Conservation (phyloP, 1,140 invertebrate species). For the Orussus abietinus region DNA sequence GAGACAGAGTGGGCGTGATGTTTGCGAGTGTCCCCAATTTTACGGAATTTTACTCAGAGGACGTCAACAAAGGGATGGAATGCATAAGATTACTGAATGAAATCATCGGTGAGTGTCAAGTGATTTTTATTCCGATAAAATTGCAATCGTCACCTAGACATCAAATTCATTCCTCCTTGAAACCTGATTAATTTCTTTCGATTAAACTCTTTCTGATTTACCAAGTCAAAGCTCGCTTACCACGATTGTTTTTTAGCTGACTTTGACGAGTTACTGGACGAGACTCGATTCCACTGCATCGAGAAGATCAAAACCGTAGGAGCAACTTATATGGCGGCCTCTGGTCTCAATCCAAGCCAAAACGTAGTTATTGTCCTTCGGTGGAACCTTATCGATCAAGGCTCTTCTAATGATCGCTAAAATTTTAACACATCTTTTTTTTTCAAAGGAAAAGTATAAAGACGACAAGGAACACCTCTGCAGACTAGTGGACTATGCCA, state of each 20-base stretch:
- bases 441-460: conserved; percentile 50
- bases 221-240: too few species aligned
- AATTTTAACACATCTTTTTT: conserved; percentile 18
- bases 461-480: conserved; percentile 76
- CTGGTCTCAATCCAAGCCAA: conserved; percentile 82
- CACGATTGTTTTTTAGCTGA: conserved; percentile 61
- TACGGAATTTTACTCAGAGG: conserved; percentile 97
- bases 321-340: conserved; percentile 96
- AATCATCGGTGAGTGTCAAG: conserved; percentile 83
- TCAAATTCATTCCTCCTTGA: too few species aligned
- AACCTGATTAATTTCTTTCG: too few species aligned
- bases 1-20: conserved; percentile 91
- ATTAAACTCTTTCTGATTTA: too few species aligned
- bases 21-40: conserved; percentile 99
- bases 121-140: too few species aligned
- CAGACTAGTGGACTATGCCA: conserved; percentile 88
- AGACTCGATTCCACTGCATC: conserved; percentile 83
- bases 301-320: conserved; percentile 99
- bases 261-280: conserved; percentile 89
- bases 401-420: too few species aligned
- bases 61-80: conserved; percentile 94
- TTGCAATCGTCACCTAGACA: too few species aligned
- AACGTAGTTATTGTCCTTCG: conserved; percentile 50
- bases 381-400: too few species aligned
- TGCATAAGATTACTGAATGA: conserved; percentile 97